These are phyloP conservation scores for Fulica atra DNA, from an alignment of 2,113 vertebrate species.

Conservation along the genomic window DNA sequence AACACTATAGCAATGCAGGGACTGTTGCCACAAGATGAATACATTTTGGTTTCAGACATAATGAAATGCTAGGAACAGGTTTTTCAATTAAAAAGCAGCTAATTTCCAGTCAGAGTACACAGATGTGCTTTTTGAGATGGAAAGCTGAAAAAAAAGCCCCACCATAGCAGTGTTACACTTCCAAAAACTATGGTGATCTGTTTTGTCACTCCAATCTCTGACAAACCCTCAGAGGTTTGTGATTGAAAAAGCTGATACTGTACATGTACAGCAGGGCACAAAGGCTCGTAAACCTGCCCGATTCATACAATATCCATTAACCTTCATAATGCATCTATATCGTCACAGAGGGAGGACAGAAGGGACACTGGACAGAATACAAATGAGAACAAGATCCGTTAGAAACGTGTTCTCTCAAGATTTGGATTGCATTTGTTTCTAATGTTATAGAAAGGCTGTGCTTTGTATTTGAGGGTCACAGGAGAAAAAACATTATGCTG, in stretches of 20 bases:
- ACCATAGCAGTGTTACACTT: neutral
- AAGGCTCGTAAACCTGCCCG: neutral
- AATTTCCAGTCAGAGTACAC: neutral
- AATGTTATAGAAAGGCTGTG: fast-evolving
- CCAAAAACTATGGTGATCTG: neutral
- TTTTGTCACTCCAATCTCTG: neutral
- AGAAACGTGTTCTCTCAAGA: neutral
- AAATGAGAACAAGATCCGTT: neutral
- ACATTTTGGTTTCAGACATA: neutral
- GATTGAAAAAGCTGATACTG: neutral
- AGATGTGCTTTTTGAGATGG: neutral
- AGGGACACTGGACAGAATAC: neutral
- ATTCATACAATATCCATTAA: neutral
- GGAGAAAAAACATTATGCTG: neutral
- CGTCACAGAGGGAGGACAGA: neutral
- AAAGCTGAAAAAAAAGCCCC: neutral
- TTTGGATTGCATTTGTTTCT: fast-evolving
- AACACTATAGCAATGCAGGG: neutral
- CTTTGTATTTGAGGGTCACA: neutral
- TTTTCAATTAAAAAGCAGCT: neutral
- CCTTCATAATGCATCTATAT: neutral
- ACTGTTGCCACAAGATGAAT: neutral
- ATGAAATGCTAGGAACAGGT: neutral
- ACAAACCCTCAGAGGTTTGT: neutral
- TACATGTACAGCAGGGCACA: fast-evolving